Base-by-base conservation (phyloP, 92 coral and sea anemone species). In the Actinernus sp. region DNA sequence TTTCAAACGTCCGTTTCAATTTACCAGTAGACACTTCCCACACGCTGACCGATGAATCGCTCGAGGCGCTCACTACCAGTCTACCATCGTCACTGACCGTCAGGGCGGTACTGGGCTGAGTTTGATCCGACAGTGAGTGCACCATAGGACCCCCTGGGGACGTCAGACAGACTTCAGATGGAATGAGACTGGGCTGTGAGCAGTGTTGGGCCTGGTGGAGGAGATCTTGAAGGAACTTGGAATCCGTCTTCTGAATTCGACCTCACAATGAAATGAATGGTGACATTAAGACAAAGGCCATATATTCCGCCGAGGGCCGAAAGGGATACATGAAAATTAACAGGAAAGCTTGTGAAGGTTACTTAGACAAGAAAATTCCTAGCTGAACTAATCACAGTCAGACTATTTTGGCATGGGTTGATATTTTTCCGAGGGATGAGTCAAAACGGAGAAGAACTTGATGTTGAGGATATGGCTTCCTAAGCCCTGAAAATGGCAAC, bases 121-220 rank as follows among this genome's bases (percentile, higher is more conserved):
- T 70, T 24, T 81, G 92, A 12, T 84, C 92, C 6, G 92, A 63
- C 74, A 86, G 75, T 7, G 92, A 81, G 61, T 86, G 92, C 22
- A 86, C 74, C 68, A 86, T 47, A 16, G 88, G 92, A 12, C 92
- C 92, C 21, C 92, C 92, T 2, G 88, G 92, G 52, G 92, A 81
- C 64, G 92, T 86, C 67, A 86, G 53, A 49, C 92, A 86, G 21
- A 81, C 86, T 1, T 68, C 39, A 18, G 78, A 34, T 17, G 92
- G 92, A 31, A 86, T 47, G 16, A 86, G 45, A 53, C 83, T 83
- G 16, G 88, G 72, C 26, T 31, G 61, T 44, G 70, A 37, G 9
- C 79, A 40, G 17, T 56, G 33, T 27, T 29, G 38, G 36, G 82
- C 82, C 54, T 81, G 87, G 2, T 74, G 32, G 46, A 74, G 27